phyloP scores from a whole-genome alignment of 2,888 invertebrate species.

The Alloplasta piceator region DNA sequence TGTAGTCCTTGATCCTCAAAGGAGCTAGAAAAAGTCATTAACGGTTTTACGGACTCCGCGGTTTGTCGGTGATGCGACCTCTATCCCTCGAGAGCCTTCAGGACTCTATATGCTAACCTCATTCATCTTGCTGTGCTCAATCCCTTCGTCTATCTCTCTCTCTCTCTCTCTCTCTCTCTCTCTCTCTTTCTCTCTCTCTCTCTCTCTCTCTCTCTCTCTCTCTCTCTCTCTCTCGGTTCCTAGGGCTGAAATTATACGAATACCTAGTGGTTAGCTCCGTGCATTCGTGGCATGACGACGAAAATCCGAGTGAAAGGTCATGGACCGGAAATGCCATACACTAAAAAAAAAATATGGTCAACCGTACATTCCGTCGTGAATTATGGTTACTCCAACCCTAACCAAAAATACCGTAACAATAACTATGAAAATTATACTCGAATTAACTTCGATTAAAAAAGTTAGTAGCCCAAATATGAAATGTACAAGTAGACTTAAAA shows the following conservation, averaged over 20 bases:
- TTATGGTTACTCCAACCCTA: too few relatives aligned
- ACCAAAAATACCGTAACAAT: too few relatives aligned
- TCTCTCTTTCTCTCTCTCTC: not conserved
- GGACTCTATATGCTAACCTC: constrained; percentile 27
- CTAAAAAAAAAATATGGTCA: too few relatives aligned
- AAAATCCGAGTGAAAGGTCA: not conserved
- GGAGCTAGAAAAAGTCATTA: constrained; percentile 28
- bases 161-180: not conserved
- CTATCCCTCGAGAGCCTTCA: constrained; percentile 24
- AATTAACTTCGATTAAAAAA: too few relatives aligned
- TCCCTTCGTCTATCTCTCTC: too few relatives aligned
- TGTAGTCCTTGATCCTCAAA: constrained; percentile 30
- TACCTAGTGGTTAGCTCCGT: constrained; percentile 30
- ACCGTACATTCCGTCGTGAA: too few relatives aligned
- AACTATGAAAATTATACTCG: too few relatives aligned
- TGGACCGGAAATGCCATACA: constrained; percentile 4
- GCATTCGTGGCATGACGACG: constrained; percentile 4
- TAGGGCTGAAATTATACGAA: constrained; percentile 36
- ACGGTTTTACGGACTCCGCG: constrained; percentile 48
- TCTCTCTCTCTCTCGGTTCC: not conserved
- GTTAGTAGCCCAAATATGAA: too few relatives aligned
- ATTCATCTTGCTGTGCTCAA: not conserved
- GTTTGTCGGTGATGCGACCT: constrained; percentile 24
- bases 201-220: constrained; percentile 18
- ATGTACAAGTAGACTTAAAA: too few relatives aligned